phyloP scores from a whole-genome alignment of 2,888 invertebrate species.

The Meganola albula region DNA sequence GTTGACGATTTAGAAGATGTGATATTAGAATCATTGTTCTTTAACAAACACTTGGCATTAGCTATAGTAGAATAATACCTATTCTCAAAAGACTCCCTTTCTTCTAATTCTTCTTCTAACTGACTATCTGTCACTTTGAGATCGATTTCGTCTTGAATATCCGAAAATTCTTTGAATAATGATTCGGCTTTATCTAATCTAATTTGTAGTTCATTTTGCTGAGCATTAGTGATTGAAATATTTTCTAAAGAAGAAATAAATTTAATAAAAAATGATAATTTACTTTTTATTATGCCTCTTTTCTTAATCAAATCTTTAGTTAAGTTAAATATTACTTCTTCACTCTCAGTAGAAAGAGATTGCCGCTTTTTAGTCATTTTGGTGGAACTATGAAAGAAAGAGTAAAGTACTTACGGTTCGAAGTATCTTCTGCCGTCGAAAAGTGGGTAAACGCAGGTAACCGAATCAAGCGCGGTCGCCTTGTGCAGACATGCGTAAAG shows the following conservation, averaged over 20 bases:
- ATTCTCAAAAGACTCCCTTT: background rate
- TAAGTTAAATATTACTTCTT: background rate
- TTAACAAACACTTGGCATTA: background rate
- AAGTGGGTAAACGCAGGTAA: too few relatives aligned
- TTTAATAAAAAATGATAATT: background rate
- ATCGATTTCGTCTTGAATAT: background rate
- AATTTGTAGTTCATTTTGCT: background rate
- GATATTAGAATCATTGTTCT: background rate
- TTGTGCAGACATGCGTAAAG: too few relatives aligned
- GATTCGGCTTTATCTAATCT: background rate
- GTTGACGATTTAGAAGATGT: too few relatives aligned
- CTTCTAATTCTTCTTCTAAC: background rate
- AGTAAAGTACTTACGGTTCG: background rate
- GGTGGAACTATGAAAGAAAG: constrained; percentile 2
- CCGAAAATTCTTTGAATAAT: background rate
- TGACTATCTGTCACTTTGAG: background rate
- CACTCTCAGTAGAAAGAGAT: constrained; percentile 1
- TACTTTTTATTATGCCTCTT: constrained; percentile 2
- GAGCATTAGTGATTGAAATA: background rate
- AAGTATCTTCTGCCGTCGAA: too few relatives aligned
- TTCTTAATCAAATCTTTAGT: constrained; percentile 1
- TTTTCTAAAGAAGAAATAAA: constrained; percentile 1
- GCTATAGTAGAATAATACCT: background rate
- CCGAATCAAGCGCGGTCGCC: too few relatives aligned
- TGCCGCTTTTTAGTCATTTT: constrained; percentile 3